Evolutionary conservation across 2,113 vertebrate species (phyloP).

Genomic region (Abramis brama): DNA sequence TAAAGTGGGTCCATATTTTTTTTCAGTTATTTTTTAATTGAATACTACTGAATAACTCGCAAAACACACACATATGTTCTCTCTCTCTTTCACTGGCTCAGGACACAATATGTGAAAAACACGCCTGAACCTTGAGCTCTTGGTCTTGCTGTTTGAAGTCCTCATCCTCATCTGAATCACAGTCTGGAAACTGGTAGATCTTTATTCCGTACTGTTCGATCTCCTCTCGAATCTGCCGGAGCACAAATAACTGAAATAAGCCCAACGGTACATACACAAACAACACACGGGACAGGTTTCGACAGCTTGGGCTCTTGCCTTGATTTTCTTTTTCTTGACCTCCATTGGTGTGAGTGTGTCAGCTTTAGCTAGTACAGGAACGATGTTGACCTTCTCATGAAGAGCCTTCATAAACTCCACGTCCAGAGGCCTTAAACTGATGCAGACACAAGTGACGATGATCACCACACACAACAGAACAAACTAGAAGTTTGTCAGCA

Average conservation of each 20-base stretch:
- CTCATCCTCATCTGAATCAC: constrained; percentile 96
- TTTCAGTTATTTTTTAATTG: too few relatives aligned
- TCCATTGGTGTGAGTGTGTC: constrained; percentile 91
- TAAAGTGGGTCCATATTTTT: too few relatives aligned
- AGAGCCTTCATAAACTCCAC: constrained; percentile 97
- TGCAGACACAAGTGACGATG: background rate
- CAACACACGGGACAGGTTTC: background rate
- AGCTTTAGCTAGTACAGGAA: constrained; percentile 93
- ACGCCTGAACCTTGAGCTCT: constrained; percentile 73
- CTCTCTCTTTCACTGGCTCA: too few relatives aligned
- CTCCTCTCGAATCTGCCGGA: constrained; percentile 89
- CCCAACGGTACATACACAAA: background rate
- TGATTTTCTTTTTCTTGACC: constrained; percentile 91
- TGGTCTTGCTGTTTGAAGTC: constrained; percentile 97
- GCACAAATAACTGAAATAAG: background rate
- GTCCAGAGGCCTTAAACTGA: constrained; percentile 91
- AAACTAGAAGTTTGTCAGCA: background rate
- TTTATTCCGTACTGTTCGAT: constrained; percentile 91
- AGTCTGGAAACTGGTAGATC: constrained; percentile 97
- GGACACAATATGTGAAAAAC: too few relatives aligned
- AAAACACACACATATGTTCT: too few relatives aligned
- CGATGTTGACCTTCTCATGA: constrained; percentile 96
- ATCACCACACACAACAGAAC: background rate
- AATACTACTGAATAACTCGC: too few relatives aligned
- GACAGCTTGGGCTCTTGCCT: constrained; percentile 72